Evolutionary conservation across 2,113 vertebrate genomes (phyloP).

Genomic region (Fregetta grallaria): DNA sequence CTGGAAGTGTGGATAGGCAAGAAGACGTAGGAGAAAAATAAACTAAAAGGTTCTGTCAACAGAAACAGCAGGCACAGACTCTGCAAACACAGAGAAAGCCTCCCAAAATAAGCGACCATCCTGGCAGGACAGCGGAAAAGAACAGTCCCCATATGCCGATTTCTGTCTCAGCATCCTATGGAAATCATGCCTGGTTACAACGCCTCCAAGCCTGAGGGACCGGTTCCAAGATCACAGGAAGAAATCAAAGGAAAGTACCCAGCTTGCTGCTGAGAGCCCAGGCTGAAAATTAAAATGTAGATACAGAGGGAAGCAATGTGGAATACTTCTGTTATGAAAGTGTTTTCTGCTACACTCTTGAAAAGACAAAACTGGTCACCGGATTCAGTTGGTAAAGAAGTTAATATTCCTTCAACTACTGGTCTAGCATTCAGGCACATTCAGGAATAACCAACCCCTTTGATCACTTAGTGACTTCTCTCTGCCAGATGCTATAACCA

Average conservation of each 20-base stretch:
- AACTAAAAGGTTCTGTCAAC: conserved; percentile 15
- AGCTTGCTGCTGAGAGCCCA: neutral
- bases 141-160: conserved; percentile 14
- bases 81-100: neutral
- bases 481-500: neutral
- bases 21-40: neutral
- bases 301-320: neutral
- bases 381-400: neutral
- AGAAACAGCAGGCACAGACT: neutral
- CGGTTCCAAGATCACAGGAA: neutral
- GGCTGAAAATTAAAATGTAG: neutral
- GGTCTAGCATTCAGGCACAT: neutral
- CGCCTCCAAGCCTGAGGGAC: neutral
- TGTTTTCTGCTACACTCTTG: neutral
- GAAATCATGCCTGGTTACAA: neutral
- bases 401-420: neutral
- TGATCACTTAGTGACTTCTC: neutral
- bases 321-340: neutral
- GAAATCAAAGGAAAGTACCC: neutral
- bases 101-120: neutral
- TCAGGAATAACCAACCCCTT: neutral
- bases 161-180: neutral
- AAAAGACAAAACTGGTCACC: neutral
- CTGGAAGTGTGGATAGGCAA: neutral
- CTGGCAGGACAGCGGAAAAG: neutral